A percentile compares a stretch with the other conserved stretches of the same genome.
Conservation (phyloP, 1,140 invertebrate genomes). For the Ceratoteleas bidentatus region DNA sequence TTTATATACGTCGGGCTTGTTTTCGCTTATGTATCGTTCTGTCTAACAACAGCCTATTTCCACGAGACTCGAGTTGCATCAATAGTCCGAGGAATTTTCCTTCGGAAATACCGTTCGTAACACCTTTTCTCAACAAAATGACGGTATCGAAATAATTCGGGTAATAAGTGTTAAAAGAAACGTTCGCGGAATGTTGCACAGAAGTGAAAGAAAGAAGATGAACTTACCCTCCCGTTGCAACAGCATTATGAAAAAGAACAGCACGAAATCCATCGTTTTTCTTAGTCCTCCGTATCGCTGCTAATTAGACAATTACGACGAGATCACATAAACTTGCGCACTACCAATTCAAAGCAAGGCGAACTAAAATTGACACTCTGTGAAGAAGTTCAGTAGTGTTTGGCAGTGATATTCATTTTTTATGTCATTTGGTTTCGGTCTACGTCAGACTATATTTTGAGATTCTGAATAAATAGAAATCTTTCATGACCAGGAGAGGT, state of each 20-base stretch:
- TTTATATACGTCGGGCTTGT: slow-evolving; percentile 21
- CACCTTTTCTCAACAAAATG: slow-evolving; percentile 21
- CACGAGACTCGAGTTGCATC: slow-evolving; percentile 1
- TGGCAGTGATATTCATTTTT: no score
- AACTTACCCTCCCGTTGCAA: slow-evolving; percentile 73
- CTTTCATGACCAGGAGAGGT: no score
- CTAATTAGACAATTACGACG: no score
- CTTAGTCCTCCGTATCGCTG: no score
- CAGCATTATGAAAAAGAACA: slow-evolving; percentile 70
- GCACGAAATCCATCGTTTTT: slow-evolving; percentile 73
- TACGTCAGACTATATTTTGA: no score
- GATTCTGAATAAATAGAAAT: no score
- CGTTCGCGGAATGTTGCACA: slow-evolving; percentile 7
- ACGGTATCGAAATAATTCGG: slow-evolving; percentile 19
- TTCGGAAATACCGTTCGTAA: no score
- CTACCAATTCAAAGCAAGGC: no score
- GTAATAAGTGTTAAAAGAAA: slow-evolving; percentile 40
- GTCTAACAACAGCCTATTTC: slow-evolving; percentile 43
- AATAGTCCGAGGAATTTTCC: slow-evolving; percentile 35
- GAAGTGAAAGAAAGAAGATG: slow-evolving; percentile 10
- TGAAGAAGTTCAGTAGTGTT: no score
- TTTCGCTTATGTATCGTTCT: slow-evolving; percentile 8
- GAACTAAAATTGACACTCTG: no score
- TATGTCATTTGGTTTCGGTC: no score
- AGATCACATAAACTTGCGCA: no score